A percentile compares a stretch with the other conserved stretches of the same genome.
Evolutionary conservation across 2,888 invertebrate species (phyloP).

Genomic region (Drosophila histrio): DNA sequence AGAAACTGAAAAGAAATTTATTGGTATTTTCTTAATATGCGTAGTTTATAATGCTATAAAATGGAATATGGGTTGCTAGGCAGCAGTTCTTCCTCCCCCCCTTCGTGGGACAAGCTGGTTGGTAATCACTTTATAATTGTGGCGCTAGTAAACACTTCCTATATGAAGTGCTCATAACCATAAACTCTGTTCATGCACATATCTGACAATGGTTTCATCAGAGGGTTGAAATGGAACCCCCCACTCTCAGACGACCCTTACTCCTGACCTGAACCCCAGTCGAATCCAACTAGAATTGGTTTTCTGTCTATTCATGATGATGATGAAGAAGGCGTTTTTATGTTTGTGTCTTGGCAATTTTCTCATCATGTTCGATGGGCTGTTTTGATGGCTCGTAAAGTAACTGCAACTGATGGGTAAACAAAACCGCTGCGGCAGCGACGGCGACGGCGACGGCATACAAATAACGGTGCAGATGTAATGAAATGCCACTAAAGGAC

Average conservation of each 20-base stretch:
- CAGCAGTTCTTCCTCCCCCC: slow-evolving; percentile 1
- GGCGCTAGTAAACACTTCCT: slow-evolving; percentile 53
- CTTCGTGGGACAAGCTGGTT: slow-evolving; percentile 9
- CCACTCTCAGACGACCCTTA: neutral
- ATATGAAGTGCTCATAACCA: slow-evolving; percentile 42
- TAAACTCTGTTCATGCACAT: slow-evolving; percentile 35
- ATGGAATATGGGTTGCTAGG: slow-evolving; percentile 45
- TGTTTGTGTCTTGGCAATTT: slow-evolving; percentile 64
- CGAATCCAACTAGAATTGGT: slow-evolving; percentile 39
- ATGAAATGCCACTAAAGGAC: slow-evolving; percentile 76
- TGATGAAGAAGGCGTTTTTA: slow-evolving; percentile 52
- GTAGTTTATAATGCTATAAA: slow-evolving; percentile 28
- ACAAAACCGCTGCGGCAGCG: slow-evolving; percentile 45
- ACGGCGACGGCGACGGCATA: slow-evolving; percentile 6
- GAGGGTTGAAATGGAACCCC: slow-evolving; percentile 43
- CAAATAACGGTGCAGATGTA: slow-evolving; percentile 62
- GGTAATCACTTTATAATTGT: slow-evolving; percentile 76
- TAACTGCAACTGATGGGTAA: slow-evolving; percentile 62
- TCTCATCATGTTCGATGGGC: slow-evolving; percentile 59
- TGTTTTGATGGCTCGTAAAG: slow-evolving; percentile 59
- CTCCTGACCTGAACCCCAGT: neutral
- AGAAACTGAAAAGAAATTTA: slow-evolving; percentile 1
- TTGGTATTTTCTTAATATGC: slow-evolving; percentile 3
- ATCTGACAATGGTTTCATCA: slow-evolving; percentile 33
- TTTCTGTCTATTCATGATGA: slow-evolving; percentile 53